A percentile compares a stretch with the other conserved stretches of the same genome.
These are phyloP conservation scores for Myiothlypis chrysogaster DNA, from an alignment of 2,797 vertebrate species.

Conservation along the genomic window DNA sequence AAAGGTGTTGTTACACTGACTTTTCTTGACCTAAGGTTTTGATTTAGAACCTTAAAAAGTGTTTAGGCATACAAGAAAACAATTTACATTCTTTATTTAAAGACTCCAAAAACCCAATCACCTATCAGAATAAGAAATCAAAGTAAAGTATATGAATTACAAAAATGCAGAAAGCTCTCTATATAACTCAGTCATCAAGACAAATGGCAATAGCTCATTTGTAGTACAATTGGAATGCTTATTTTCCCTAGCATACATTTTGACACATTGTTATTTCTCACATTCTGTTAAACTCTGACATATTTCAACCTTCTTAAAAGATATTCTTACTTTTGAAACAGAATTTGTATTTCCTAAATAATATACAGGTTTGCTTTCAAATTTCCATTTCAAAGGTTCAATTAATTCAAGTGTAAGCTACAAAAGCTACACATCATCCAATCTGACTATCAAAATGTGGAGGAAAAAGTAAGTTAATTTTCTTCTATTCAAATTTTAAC, in stretches of 20 bases:
- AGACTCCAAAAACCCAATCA: neutral
- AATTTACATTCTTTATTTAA: neutral
- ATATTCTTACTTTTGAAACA: neutral
- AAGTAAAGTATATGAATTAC: neutral
- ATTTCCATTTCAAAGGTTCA: slow-evolving; percentile 39
- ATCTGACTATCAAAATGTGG: neutral
- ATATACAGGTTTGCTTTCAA: slow-evolving; percentile 2
- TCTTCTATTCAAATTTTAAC: neutral
- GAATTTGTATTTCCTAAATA: neutral
- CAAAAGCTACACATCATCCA: neutral
- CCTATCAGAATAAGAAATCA: neutral
- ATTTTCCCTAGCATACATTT: neutral
- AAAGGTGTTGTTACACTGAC: neutral
- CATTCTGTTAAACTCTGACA: neutral
- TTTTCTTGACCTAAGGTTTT: neutral
- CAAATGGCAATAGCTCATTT: neutral
- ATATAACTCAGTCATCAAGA: neutral
- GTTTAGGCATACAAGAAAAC: neutral
- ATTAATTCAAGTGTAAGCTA: slow-evolving; percentile 24
- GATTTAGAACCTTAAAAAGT: neutral
- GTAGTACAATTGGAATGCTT: neutral
- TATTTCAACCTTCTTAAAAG: neutral
- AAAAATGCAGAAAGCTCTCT: neutral
- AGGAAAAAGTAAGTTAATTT: neutral
- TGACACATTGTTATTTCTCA: neutral